Evolutionary conservation across 2,113 vertebrate species (phyloP), one percentile per base, ranked within the genome.

Genomic region (Ctenomys sociabilis): DNA sequence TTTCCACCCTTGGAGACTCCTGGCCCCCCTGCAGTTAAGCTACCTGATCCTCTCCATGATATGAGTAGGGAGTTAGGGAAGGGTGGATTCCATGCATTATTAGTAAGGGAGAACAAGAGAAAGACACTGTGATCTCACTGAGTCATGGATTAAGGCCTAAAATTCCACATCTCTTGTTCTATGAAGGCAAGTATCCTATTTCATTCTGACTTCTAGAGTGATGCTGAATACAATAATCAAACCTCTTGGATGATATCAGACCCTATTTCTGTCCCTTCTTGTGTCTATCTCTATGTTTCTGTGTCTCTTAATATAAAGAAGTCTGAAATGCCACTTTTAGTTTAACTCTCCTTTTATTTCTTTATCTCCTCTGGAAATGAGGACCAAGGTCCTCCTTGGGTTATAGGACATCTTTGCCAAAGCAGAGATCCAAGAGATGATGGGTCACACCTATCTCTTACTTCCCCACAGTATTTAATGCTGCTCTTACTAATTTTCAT

Each of bases 271-370:
- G n/a, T 72, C 9, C 10, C n/a, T 72, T 66, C 70, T 72, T 7
- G 3, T 28, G 24, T 45, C 5, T 26, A 9, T 45, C 40, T 30
- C 24, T 77, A 2, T 45, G 24, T 73, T 10, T 72, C 21, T 40
- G 37, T 73, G 52, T 45, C 40, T 45, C 22, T 40, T 43, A 85
- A 93, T 45, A 72, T 63, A 85, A 78, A 85, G 16, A 43, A 90
- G 45, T 83, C 83, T 88, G 85, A 91, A 73, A 61, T 78, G 61
- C 52, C 52, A 73, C 73, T 83, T 85, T 87, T 45, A 35, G 22
- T 72, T 40, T 40, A 87, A 89, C 54, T 95, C 35, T 84, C 37
- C 52, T 66, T 91, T 91, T 78, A 11, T 77, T 84, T 86, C 82
- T 22, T 94, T 64, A 54, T 70, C 66, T 83, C 90, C 26, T 49